Evolutionary conservation across 37 sponge, comb jelly and placozoan species (phyloP).

Genomic region (Geodia barretti): DNA sequence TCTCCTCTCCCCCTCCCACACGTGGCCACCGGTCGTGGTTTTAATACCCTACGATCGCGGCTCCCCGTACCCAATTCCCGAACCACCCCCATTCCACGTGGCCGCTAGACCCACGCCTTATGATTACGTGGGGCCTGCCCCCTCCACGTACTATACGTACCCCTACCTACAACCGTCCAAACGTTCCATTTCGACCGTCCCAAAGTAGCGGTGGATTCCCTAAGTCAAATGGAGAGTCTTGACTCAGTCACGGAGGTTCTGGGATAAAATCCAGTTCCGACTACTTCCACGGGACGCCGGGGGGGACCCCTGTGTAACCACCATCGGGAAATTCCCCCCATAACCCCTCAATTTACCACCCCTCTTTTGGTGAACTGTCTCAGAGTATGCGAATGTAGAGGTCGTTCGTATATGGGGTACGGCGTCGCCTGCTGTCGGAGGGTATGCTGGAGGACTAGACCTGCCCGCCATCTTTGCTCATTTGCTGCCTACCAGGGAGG

Average conservation of each 20-base stretch:
- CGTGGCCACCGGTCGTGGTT: neutral
- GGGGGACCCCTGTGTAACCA: neutral
- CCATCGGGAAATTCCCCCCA: slow-evolving; percentile 10
- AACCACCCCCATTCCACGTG: neutral
- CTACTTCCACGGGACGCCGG: slow-evolving; percentile 52
- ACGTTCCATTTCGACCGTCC: neutral
- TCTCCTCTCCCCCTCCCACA: neutral
- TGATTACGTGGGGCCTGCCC: slow-evolving; percentile 10
- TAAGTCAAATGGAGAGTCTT: slow-evolving; percentile 20
- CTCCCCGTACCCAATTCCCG: neutral
- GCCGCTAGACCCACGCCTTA: neutral
- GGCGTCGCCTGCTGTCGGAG: too few species aligned
- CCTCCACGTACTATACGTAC: neutral
- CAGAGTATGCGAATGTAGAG: too few species aligned
- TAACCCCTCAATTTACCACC: too few species aligned
- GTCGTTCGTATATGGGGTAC: too few species aligned
- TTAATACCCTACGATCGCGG: neutral
- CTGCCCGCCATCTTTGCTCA: slow-evolving; percentile 17
- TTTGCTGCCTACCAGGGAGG: slow-evolving; percentile 33
- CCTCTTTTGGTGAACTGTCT: too few species aligned
- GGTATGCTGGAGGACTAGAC: too few species aligned
- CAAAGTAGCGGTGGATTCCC: neutral
- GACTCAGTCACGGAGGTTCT: slow-evolving; percentile 49
- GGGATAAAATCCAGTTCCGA: slow-evolving; percentile 32
- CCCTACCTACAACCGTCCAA: neutral